Percentiles rank a stretch among this genome's conserved stretches.
These are phyloP conservation scores for Hyperoodon ampullatus DNA, from an alignment of 2,113 vertebrate species.

Conservation along the genomic window DNA sequence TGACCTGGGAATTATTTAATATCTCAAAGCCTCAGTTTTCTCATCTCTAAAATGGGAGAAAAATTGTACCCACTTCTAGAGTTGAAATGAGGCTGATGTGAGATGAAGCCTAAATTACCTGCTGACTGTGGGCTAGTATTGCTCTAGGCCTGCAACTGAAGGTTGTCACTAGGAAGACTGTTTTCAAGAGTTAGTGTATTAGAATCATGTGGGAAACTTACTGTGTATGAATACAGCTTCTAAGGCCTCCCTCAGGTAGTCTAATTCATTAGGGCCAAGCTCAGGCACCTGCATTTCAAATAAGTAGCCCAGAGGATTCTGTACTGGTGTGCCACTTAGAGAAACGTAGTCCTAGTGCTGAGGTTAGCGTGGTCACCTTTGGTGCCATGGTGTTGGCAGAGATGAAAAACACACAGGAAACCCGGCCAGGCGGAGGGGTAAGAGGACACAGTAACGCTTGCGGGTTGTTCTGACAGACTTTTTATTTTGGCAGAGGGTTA, in stretches of 20 bases:
- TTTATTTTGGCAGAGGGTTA: not conserved
- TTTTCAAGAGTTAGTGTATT: accelerated
- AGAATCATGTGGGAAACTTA: not conserved
- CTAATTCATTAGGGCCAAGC: not conserved
- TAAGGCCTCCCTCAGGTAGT: not conserved
- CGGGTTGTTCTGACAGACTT: not conserved
- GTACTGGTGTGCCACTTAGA: not conserved
- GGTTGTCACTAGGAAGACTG: not conserved
- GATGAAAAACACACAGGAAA: not conserved
- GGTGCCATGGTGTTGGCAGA: accelerated
- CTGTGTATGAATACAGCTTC: not conserved
- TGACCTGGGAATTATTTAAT: not conserved
- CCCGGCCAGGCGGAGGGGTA: accelerated
- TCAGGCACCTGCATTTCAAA: not conserved
- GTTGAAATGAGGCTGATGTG: not conserved
- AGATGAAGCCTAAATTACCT: not conserved
- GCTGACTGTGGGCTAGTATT: not conserved
- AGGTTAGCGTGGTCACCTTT: not conserved
- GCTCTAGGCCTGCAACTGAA: not conserved
- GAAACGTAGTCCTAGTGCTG: not conserved
- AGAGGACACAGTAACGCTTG: not conserved
- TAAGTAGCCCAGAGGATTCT: not conserved
- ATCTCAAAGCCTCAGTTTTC: not conserved
- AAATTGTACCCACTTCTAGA: not conserved
- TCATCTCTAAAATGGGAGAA: not conserved